Conservation (phyloP, 1,140 invertebrate species). For the Aphelenchoides fujianensis region DNA sequence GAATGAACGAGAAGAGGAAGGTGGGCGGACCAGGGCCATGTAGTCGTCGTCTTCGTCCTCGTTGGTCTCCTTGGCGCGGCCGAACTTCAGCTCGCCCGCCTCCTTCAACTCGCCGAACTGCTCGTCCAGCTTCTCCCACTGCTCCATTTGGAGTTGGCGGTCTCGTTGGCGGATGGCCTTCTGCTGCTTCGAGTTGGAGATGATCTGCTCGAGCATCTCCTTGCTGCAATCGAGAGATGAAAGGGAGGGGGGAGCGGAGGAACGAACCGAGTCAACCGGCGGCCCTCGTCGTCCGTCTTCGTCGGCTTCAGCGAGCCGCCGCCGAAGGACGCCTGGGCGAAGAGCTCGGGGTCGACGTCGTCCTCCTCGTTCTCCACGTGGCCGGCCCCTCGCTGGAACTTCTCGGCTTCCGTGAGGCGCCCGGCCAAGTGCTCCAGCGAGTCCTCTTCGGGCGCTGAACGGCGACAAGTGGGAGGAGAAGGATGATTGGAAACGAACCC, state of each 20-base stretch:
- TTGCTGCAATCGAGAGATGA: too few relatives aligned
- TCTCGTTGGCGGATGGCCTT: constrained; percentile 3
- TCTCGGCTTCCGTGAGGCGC: constrained; percentile 9
- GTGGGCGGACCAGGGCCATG: neutral
- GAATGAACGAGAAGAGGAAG: neutral
- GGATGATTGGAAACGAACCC: neutral
- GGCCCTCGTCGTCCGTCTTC: constrained; percentile 1
- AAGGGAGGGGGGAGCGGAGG: too few relatives aligned
- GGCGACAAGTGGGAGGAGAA: neutral
- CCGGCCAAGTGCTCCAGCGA: neutral
- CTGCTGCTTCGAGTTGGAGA: neutral
- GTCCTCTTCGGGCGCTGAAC: neutral
- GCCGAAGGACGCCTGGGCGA: neutral
- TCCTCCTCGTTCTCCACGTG: neutral
- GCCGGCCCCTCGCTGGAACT: neutral
- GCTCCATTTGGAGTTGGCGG: constrained; percentile 6
- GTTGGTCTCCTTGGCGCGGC: neutral
- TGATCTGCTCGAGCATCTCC: too few relatives aligned
- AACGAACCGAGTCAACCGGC: too few relatives aligned
- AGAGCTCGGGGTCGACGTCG: neutral
- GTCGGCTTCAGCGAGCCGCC: neutral
- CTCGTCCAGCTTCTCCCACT: constrained; percentile 8
- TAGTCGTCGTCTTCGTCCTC: constrained; percentile 14
- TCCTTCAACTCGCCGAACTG: constrained; percentile 10
- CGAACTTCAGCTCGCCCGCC: constrained; percentile 10